A percentile compares a stretch with the other conserved stretches of the same genome.
phyloP scores from a whole-genome alignment of 2,113 vertebrate genomes.

The Dromiciops gliroides region DNA sequence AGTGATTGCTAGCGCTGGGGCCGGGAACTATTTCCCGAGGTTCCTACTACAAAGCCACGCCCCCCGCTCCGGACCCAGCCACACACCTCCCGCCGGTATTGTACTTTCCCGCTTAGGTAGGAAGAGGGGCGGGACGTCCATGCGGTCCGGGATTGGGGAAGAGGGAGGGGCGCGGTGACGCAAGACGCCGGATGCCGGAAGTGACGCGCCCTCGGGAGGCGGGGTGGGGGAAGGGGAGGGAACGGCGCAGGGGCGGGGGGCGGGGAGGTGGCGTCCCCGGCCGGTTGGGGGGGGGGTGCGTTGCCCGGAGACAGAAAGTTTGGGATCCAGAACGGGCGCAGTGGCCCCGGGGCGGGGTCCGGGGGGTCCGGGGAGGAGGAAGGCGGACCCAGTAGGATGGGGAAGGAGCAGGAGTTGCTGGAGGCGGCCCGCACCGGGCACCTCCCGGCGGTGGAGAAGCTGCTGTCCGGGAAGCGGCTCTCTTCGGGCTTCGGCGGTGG shows the following conservation, averaged over 20 bases:
- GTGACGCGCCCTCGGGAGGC: conserved; percentile 65
- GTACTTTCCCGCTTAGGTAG: conserved; percentile 74
- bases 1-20: not conserved
- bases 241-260: not conserved
- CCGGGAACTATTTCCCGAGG: too few species aligned
- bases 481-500: conserved; percentile 87
- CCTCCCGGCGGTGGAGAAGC: conserved; percentile 94
- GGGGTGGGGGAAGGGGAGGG: not conserved
- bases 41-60: accelerated
- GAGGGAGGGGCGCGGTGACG: conserved; percentile 64
- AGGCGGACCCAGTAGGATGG: conserved; percentile 85
- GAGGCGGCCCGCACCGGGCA: conserved; percentile 97
- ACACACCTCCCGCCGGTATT: not conserved
- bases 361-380: conserved; percentile 62
- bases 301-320: conserved; percentile 78
- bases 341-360: conserved; percentile 23
- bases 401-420: conserved; percentile 98
- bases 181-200: conserved; percentile 78
- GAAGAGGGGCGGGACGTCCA: conserved; percentile 38
- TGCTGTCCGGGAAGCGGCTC: conserved; percentile 93
- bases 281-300: conserved; percentile 71
- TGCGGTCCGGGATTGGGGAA: not conserved
- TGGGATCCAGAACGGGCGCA: conserved; percentile 49
- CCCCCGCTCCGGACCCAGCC: accelerated
- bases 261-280: conserved; percentile 67